These are phyloP conservation scores for Sorex araneus DNA, from an alignment of 2,113 vertebrate genomes.

Conservation along the genomic window DNA sequence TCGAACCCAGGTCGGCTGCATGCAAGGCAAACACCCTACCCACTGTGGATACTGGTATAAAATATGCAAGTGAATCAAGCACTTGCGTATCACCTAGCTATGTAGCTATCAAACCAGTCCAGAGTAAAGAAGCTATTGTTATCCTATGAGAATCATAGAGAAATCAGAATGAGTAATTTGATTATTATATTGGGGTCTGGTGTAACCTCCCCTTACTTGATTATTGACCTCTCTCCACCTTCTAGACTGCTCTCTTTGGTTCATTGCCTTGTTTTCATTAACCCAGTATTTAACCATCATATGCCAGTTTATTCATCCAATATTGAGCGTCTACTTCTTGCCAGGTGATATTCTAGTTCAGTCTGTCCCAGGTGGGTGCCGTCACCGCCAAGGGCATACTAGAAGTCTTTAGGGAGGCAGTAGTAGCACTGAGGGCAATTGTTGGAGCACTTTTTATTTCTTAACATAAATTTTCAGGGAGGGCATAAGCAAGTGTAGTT, in stretches of 20 bases:
- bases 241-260: neutral
- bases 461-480: too few relatives aligned
- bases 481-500: too few relatives aligned
- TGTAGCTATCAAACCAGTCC: neutral
- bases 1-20: too few relatives aligned
- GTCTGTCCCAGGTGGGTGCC: too few relatives aligned
- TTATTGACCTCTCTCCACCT: neutral
- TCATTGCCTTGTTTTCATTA: constrained; percentile 16
- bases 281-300: neutral
- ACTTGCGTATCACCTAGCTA: neutral
- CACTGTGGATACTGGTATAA: neutral
- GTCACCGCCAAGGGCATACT: too few relatives aligned
- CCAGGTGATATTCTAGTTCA: neutral
- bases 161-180: neutral
- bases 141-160: neutral
- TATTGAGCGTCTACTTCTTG: neutral
- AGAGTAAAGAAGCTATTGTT: neutral
- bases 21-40: too few relatives aligned
- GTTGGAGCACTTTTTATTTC: too few relatives aligned
- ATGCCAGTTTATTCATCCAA: neutral
- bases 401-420: too few relatives aligned
- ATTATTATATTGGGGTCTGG: neutral
- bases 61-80: neutral
- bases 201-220: neutral
- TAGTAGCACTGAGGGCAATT: too few relatives aligned